Evolutionary conservation across 1,140 invertebrate species (phyloP).

Genomic region (Leguminivora glycinivorella): DNA sequence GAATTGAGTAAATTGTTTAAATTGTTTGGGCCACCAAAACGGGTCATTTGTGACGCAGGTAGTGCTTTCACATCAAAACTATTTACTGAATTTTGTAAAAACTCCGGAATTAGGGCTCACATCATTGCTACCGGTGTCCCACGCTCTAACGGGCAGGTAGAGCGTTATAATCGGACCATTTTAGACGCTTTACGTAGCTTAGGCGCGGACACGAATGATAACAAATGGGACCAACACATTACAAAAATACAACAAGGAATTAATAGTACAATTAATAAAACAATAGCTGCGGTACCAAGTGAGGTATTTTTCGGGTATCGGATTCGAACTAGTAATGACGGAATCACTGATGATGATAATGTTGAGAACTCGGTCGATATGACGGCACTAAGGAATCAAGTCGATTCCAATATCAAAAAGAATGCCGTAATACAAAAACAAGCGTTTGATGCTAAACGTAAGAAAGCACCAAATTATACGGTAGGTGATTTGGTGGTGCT

Average conservation of each 20-base stretch:
- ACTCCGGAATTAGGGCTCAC: background rate
- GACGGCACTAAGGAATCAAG: background rate
- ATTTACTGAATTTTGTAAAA: conserved; percentile 15
- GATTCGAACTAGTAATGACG: conserved; percentile 4
- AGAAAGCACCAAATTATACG: background rate
- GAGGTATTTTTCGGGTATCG: conserved; percentile 21
- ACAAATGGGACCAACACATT: conserved; percentile 7
- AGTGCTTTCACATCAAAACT: conserved; percentile 14
- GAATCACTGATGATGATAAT: conserved; percentile 1
- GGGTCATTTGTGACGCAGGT: conserved; percentile 19
- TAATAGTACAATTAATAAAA: conserved; percentile 6
- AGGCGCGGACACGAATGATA: background rate
- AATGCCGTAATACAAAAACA: conserved; percentile 5
- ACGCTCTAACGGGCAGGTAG: conserved; percentile 42
- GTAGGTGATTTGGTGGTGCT: conserved; percentile 19
- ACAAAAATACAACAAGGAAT: background rate
- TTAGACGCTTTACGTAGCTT: conserved; percentile 35
- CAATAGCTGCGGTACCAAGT: conserved; percentile 1
- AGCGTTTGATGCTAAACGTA: conserved; percentile 24
- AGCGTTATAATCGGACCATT: conserved; percentile 45
- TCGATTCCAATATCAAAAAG: conserved; percentile 7
- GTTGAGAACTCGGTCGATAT: background rate
- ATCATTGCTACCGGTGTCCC: conserved; percentile 3
- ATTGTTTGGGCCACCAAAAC: conserved; percentile 21
- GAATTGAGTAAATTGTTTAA: conserved; percentile 18